A percentile compares a stretch with the other conserved stretches of the same genome.
Conservation (phyloP, 2,888 invertebrate genomes). For the Eumerus sabulonum region DNA sequence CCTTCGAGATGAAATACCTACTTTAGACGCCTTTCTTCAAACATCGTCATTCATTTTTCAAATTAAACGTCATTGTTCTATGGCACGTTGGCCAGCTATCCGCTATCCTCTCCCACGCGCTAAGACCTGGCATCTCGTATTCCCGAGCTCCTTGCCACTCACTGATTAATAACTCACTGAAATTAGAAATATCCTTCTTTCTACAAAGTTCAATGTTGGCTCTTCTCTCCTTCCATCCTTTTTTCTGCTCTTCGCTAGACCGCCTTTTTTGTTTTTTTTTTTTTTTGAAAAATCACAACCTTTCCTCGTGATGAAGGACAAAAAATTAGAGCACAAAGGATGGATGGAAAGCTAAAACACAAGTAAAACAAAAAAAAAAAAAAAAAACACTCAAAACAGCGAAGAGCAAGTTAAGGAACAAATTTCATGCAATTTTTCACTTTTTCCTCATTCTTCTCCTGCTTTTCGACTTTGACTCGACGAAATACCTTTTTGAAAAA, state of each 20-base stretch:
- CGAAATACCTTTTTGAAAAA: slow-evolving; percentile 14
- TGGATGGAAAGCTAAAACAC: not conserved
- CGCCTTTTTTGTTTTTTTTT: slow-evolving; percentile 34
- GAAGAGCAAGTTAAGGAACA: slow-evolving; percentile 46
- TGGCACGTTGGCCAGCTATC: slow-evolving; percentile 47
- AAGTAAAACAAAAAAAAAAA: slow-evolving; percentile 35
- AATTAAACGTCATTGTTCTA: slow-evolving; percentile 56
- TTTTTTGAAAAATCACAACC: slow-evolving; percentile 68
- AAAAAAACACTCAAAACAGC: not conserved
- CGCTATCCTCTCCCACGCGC: too few relatives aligned
- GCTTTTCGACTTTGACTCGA: too few relatives aligned
- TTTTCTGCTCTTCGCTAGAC: slow-evolving; percentile 6
- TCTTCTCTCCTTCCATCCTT: slow-evolving; percentile 14
- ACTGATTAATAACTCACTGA: slow-evolving; percentile 68
- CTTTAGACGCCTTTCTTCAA: slow-evolving; percentile 34
- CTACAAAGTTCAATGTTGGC: slow-evolving; percentile 59
- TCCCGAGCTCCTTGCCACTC: slow-evolving; percentile 44
- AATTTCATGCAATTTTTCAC: slow-evolving; percentile 68
- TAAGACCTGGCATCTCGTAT: slow-evolving; percentile 7
- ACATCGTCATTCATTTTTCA: slow-evolving; percentile 57
- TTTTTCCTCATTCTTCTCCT: slow-evolving; percentile 31
- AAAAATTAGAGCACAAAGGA: slow-evolving; percentile 3
- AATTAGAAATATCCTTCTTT: slow-evolving; percentile 68
- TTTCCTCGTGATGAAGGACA: slow-evolving; percentile 40
- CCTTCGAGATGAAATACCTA: slow-evolving; percentile 35